Evolutionary conservation across 2,113 vertebrate genomes (phyloP).

Genomic region (Pipra filicauda): DNA sequence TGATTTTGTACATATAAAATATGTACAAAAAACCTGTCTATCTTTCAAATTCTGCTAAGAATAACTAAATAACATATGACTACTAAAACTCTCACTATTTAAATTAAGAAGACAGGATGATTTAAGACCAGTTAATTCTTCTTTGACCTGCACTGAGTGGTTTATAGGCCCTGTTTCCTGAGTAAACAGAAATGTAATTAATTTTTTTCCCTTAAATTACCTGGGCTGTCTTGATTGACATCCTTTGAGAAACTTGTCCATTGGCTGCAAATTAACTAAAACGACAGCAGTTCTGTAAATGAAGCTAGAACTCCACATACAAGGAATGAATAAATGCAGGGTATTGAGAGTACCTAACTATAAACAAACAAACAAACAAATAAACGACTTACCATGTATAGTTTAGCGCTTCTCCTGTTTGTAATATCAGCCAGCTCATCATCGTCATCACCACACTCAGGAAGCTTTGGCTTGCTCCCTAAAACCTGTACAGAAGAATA

Average conservation of each 20-base stretch:
- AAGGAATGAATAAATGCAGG: neutral
- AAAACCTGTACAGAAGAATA: constrained; percentile 75
- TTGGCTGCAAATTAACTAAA: neutral
- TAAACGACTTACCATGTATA: constrained; percentile 82
- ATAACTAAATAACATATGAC: neutral
- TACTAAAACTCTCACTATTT: neutral
- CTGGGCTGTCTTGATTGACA: neutral
- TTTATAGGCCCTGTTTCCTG: neutral
- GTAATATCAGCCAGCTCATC: constrained; percentile 82
- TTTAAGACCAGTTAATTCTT: neutral
- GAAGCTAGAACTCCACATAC: neutral
- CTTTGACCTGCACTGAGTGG: neutral
- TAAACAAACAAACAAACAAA: neutral
- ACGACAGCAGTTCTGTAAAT: neutral
- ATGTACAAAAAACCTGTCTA: neutral
- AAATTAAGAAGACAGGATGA: neutral
- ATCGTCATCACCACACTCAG: constrained; percentile 71
- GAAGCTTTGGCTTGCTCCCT: constrained; percentile 80
- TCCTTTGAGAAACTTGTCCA: neutral
- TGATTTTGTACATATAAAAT: neutral
- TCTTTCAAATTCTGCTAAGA: neutral
- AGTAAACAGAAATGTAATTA: neutral
- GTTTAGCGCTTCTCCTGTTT: constrained; percentile 87
- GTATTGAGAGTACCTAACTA: neutral
- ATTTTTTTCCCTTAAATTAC: neutral